Evolutionary conservation across 1,140 invertebrate genomes (phyloP).

Genomic region (Drosophila tsacasi): DNA sequence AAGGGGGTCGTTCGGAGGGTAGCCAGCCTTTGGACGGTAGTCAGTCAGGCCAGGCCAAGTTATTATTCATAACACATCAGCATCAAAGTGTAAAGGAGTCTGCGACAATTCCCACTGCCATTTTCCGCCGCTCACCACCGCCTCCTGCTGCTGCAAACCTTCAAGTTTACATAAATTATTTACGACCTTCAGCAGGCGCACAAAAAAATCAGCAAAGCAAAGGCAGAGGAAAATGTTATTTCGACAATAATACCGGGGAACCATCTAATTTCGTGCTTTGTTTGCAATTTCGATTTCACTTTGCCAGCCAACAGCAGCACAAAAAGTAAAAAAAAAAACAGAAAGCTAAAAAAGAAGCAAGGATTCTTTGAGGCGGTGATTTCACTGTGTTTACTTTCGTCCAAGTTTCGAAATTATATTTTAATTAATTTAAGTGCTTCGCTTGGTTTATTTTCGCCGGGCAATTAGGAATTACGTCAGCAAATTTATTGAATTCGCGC

Average conservation of each 20-base stretch:
- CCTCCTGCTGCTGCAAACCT: conserved; percentile 24
- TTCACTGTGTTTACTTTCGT: conserved; percentile 54
- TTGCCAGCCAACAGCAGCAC: neutral
- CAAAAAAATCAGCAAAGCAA: conserved; percentile 29
- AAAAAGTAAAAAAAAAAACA: neutral
- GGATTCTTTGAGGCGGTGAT: conserved; percentile 56
- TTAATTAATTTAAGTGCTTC: conserved; percentile 82
- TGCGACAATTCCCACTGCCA: conserved; percentile 82
- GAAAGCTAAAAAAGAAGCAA: conserved; percentile 18
- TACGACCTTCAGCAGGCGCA: conserved; percentile 54
- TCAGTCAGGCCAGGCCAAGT: conserved; percentile 60
- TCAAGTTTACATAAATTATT: conserved; percentile 80
- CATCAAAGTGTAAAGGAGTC: conserved; percentile 82
- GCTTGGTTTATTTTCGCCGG: conserved; percentile 67
- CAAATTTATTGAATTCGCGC: conserved; percentile 66
- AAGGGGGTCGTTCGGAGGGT: conserved; percentile 5
- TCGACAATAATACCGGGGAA: conserved; percentile 69
- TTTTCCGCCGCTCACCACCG: conserved; percentile 36
- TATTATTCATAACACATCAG: conserved; percentile 83
- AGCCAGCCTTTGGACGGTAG: conserved; percentile 25
- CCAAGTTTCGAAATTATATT: conserved; percentile 55
- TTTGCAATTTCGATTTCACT: conserved; percentile 72
- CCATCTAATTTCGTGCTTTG: conserved; percentile 69
- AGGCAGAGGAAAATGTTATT: conserved; percentile 45
- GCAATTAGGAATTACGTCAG: conserved; percentile 72